These are phyloP conservation scores for Pristionchus arcanus DNA, from an alignment of 2,888 invertebrate species.

Conservation along the genomic window DNA sequence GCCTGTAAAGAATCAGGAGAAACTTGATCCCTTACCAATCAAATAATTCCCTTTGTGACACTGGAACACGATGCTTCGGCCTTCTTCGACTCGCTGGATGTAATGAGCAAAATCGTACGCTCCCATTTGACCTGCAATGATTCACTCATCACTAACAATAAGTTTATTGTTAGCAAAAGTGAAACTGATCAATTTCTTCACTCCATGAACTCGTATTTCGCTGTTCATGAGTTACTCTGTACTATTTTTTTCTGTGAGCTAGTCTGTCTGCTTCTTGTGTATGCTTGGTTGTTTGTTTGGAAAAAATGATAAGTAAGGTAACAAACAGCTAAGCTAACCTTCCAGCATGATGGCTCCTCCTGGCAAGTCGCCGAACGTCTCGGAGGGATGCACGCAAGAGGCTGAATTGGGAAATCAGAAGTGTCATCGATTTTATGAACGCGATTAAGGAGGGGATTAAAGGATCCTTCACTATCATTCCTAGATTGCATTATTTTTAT, in stretches of 20 bases:
- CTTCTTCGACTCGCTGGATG: slow-evolving; percentile 79
- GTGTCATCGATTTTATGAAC: background rate
- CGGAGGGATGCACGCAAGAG: slow-evolving; percentile 77
- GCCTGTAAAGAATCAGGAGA: too few species aligned
- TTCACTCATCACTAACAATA: too few species aligned
- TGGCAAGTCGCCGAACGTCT: slow-evolving; percentile 76
- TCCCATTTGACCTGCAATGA: slow-evolving; percentile 73
- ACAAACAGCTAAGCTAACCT: slow-evolving; percentile 64
- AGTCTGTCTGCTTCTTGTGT: too few species aligned
- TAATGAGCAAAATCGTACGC: slow-evolving; percentile 81
- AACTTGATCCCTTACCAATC: slow-evolving; percentile 71
- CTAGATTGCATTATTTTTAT: background rate
- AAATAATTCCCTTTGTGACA: slow-evolving; percentile 79
- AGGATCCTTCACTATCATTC: too few species aligned
- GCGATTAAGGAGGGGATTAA: too few species aligned
- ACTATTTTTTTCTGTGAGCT: too few species aligned
- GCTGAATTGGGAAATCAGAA: slow-evolving; percentile 62
- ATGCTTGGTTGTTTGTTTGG: background rate
- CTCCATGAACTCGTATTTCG: too few species aligned
- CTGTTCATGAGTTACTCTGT: too few species aligned
- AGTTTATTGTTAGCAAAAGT: too few species aligned
- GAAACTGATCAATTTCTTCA: too few species aligned
- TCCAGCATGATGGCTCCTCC: slow-evolving; percentile 80
- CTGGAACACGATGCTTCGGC: slow-evolving; percentile 77
- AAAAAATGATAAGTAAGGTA: background rate